Base-by-base conservation (phyloP, 2,113 vertebrate species). In the Xenus cinereus region DNA sequence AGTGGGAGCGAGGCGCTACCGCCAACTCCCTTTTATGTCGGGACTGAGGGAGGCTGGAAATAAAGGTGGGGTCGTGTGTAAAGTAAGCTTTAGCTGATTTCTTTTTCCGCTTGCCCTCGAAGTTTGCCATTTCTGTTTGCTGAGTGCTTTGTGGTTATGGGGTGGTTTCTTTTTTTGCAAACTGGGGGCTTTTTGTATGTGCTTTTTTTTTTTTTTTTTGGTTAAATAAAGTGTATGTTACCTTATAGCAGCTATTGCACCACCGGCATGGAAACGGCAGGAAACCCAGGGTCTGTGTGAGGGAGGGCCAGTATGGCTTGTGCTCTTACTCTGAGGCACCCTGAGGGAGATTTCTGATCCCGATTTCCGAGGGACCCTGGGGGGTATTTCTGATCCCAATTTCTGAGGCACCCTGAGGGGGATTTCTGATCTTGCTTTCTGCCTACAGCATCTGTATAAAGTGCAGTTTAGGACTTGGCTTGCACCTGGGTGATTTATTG, bases 241-340 rank as follows among this genome's bases (percentile, higher is more conserved):
- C 6, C 9, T 41, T 28, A 5, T 3, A 4, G 9, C 24, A 24
- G 19, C 24, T 15, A 19, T 9, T 51, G 56, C 37, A 32, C 9
- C 56, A 53, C 7, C 20, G 6, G 30, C 3, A 1, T 4, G 4
- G 50, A 24, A 30, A 26, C 39, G 6, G 9, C 7, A 16, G 33
- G 26, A 56, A 56, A 21, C 26, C 30, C 6, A 2, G 8, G 6
- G 15, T 32, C 7, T 4, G 24, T 4, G 2, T 9, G 57, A 12
- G 16, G 13, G 9, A 12, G 7, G 10, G 13, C 10, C 4, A 1
- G 33, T 9, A 14, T 6, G 1, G 46, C 24, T 26, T 16, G 24
- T 15, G 32, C 32, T 60, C 23, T 10, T 19, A 2, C 50, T 8
- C 32, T 7, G 57, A 35, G 37, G 46, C 30, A 51, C 2, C 45